These are phyloP conservation scores for Lerista edwardsae DNA, from an alignment of 2,797 vertebrate species.

Conservation along the genomic window DNA sequence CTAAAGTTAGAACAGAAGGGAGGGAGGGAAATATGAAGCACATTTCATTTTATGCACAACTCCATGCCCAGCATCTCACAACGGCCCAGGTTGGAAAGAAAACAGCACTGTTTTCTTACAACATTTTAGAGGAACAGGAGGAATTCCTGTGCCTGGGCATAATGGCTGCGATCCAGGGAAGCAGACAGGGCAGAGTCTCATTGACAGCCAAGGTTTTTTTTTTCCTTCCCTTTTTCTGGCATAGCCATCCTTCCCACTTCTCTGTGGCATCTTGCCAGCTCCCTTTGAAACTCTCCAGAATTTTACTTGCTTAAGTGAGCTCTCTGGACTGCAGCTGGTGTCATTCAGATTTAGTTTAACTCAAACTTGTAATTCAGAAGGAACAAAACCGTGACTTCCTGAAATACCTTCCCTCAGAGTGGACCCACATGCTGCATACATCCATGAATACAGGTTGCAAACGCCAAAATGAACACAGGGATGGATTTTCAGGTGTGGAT, in stretches of 20 bases:
- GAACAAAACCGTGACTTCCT: constrained; percentile 3
- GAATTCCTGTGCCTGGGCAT: neutral
- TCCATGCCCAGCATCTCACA: neutral
- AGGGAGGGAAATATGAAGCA: neutral
- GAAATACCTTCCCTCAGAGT: neutral
- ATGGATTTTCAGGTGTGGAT: too few relatives aligned
- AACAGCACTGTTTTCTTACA: neutral
- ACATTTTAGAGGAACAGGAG: neutral
- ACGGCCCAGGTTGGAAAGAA: neutral
- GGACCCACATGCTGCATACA: too few relatives aligned
- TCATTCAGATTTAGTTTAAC: neutral
- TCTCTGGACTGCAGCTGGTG: constrained; percentile 3
- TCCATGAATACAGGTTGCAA: neutral
- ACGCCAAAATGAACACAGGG: neutral
- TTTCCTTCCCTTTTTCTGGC: neutral
- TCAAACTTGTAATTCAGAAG: neutral
- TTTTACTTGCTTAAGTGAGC: neutral
- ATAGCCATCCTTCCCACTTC: neutral
- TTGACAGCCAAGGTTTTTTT: neutral
- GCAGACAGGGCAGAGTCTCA: neutral
- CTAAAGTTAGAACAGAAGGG: too few relatives aligned
- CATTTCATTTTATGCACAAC: neutral
- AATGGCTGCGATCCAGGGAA: neutral
- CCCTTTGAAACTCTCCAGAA: neutral
- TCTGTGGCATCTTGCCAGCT: neutral